A percentile compares a stretch with the other conserved stretches of the same genome.
Conservation (phyloP, 2,888 invertebrate genomes). For the Tethea ocularis region DNA sequence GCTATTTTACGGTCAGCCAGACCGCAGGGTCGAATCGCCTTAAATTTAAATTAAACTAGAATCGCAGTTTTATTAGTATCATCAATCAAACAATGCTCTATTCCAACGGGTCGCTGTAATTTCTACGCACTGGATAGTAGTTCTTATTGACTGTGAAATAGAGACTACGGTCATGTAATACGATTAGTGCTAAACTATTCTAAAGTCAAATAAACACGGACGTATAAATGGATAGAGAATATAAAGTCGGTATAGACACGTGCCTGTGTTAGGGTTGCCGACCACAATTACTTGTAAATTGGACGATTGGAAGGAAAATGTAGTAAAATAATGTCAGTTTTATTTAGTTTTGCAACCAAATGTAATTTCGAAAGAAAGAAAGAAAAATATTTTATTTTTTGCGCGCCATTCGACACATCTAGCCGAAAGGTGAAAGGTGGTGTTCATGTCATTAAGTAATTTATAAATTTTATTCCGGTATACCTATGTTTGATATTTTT, state of each 20-base stretch:
- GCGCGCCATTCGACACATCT: no score
- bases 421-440: no score
- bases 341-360: no score
- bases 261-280: conserved; percentile 56
- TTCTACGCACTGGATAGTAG: conserved; percentile 49
- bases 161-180: conserved; percentile 47
- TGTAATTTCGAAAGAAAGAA: no score
- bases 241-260: conserved; percentile 76
- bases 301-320: conserved; percentile 13
- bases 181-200: conserved; percentile 57
- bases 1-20: conserved; percentile 76
- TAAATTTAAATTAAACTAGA: conserved; percentile 84
- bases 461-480: no score
- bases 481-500: no score
- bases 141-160: conserved; percentile 47
- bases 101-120: conserved; percentile 51
- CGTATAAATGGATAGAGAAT: conserved; percentile 76
- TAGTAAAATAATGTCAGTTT: conserved; percentile 13
- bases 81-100: conserved; percentile 80
- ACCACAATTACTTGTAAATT: conserved; percentile 11
- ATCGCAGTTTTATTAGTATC: conserved; percentile 82
- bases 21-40: conserved; percentile 76
- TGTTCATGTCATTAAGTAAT: no score
- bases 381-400: no score
- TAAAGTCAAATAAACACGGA: conserved; percentile 79